Evolutionary conservation across 2,797 vertebrate genomes (phyloP), one percentile per base, ranked within the genome.

Genomic region (Jordanella pulchra): DNA sequence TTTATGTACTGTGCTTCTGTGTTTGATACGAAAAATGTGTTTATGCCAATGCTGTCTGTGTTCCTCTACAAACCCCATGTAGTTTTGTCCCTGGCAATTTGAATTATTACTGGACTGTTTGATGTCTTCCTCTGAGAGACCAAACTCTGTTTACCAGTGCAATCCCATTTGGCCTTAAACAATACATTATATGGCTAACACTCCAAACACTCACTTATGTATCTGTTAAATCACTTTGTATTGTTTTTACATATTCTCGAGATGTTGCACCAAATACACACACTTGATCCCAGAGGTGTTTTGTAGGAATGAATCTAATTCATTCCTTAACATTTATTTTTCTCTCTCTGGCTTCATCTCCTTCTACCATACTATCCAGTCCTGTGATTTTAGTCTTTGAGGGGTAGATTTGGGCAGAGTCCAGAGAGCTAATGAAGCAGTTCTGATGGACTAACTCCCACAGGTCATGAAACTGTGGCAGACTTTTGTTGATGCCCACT

Each of bases 361-460:
- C 80, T 77, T 73, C 75, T 21, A 28, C 69, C 66, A 73, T 79
- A 35, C 82, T 81, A 69, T 25, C 69, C 55, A 80, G 79, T 73
- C 78, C 69, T 83, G 83, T 77, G 47, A 86, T 85, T 83, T 53
- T 89, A 85, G 85, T 87, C 86, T 87, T 85, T 86, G 86, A 87
- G 82, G 67, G 81, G 80, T 71, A 76, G 76, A 84, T 84, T 93
- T 94, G 91, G 93, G 90, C 65, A 13, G 60, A 77, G 86, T 93
- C 91, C 93, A 94, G 90, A 87, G 83, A 87, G 87, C 85, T 95
- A 93, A 94, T 94, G 92, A 94, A 89, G 89, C 87, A 71, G 76
- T 89, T 92, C 87, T 93, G 93, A 94, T 93, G 87, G 89, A 76
- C 83, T 79, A 67, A 54, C 72, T 93, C 91, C 92, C 92, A 84